Evolutionary conservation across 1,140 invertebrate species (phyloP).

Genomic region (Teleogryllus occipitalis): DNA sequence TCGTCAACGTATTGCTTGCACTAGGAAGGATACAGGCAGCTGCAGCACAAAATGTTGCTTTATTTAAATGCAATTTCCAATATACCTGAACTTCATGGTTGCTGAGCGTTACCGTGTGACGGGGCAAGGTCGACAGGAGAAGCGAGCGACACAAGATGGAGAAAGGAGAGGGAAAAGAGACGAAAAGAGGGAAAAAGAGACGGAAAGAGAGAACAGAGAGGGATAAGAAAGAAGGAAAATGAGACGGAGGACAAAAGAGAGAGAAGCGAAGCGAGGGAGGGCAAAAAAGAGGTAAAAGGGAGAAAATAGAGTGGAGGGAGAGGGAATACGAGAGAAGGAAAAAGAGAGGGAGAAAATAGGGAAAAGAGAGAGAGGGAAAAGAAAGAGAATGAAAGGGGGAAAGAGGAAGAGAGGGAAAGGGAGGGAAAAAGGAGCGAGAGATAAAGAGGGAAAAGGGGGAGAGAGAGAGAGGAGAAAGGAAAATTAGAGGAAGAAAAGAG

Average conservation of each 20-base stretch:
- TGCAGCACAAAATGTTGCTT: no score
- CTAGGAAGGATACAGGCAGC: no score
- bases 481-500: neutral
- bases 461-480: neutral
- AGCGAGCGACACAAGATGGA: no score
- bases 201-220: neutral
- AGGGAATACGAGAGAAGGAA: neutral
- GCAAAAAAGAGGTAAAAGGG: neutral
- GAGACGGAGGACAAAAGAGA: neutral
- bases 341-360: neutral
- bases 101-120: no score
- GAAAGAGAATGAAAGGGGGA: neutral
- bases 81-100: no score
- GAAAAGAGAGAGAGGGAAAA: neutral
- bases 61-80: no score
- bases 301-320: neutral
- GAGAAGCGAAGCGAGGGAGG: neutral
- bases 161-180: neutral
- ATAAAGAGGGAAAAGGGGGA: neutral
- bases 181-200: constrained; percentile 3
- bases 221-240: neutral
- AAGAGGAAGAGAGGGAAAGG: neutral
- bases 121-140: no score
- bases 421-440: neutral
- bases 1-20: no score